phyloP scores from a whole-genome alignment of 92 coral and sea anemone species.

The Metridium senile region DNA sequence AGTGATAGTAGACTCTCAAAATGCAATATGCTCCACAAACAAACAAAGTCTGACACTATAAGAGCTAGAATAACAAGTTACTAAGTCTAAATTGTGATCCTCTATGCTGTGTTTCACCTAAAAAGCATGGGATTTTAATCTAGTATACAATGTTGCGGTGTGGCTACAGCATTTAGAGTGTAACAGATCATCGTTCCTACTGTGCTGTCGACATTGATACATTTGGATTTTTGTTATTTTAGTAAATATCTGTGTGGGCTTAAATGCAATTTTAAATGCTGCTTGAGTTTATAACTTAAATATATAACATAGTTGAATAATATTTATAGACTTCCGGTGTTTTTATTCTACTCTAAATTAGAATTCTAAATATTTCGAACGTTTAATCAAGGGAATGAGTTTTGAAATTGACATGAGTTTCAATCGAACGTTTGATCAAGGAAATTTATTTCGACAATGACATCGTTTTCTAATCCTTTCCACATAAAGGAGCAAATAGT shows the following conservation, averaged over 20 bases:
- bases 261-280: background rate
- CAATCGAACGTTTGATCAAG: background rate
- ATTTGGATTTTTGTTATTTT: too few relatives aligned
- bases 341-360: background rate
- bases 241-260: constrained; percentile 1
- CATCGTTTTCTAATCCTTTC: background rate
- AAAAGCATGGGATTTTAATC: background rate
- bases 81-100: background rate
- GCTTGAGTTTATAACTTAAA: background rate
- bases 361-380: background rate
- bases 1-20: background rate
- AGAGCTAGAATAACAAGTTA: background rate
- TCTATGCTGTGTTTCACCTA: background rate
- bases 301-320: background rate
- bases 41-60: background rate
- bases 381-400: background rate
- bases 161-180: background rate
- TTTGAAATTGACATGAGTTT: background rate
- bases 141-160: too few relatives aligned
- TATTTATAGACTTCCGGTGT: background rate
- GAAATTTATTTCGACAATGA: background rate
- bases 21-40: background rate
- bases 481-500: background rate
- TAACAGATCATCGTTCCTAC: background rate
- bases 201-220: background rate